phyloP scores from a whole-genome alignment of 2,113 vertebrate genomes.

The Anser brachyrhynchus region DNA sequence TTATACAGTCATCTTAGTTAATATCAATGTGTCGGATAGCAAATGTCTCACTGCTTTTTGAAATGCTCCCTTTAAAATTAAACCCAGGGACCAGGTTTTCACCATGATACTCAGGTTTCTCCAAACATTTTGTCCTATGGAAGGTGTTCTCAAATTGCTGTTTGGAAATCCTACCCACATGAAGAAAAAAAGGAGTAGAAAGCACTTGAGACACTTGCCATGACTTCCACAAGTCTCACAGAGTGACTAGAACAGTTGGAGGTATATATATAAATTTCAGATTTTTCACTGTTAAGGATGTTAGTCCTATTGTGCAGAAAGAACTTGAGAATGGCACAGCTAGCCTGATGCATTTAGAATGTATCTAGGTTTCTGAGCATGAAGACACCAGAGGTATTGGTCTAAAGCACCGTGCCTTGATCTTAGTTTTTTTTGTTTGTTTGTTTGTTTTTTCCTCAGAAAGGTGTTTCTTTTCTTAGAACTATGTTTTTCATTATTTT shows the following conservation, averaged over 20 bases:
- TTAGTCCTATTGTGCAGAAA: neutral
- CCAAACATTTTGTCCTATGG: neutral
- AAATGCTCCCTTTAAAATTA: rapidly evolving
- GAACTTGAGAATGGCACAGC: neutral
- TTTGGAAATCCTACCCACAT: neutral
- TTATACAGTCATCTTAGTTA: neutral
- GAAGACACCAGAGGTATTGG: rapidly evolving
- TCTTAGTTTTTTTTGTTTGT: neutral
- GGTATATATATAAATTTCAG: neutral
- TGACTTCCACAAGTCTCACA: neutral
- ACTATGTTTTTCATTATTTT: neutral
- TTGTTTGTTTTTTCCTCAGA: neutral
- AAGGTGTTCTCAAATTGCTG: neutral
- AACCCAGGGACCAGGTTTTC: neutral
- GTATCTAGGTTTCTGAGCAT: neutral
- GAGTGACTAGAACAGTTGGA: neutral
- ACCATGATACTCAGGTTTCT: neutral
- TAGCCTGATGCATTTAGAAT: neutral
- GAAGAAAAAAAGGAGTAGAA: neutral
- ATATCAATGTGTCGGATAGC: neutral
- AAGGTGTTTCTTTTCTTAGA: neutral
- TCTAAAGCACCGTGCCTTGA: neutral
- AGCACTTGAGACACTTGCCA: neutral
- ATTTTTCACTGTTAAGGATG: neutral
- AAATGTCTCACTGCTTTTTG: neutral